phyloP scores from a whole-genome alignment of 2,888 invertebrate genomes.

The Polymixis flavicincta region DNA sequence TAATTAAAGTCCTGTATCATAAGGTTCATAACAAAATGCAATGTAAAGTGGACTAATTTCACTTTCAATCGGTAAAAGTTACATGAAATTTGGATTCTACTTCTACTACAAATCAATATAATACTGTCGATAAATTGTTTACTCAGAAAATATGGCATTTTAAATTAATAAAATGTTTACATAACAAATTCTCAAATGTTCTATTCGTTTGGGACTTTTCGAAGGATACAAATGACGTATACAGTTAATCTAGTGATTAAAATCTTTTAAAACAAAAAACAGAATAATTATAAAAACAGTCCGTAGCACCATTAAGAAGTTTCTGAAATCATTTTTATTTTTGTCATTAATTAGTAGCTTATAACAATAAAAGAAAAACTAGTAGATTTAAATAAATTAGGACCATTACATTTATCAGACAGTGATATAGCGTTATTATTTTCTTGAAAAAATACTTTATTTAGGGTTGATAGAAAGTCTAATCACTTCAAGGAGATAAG shows the following conservation, averaged over 20 bases:
- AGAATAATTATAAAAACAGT: neutral
- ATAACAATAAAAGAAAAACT: no score
- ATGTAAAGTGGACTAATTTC: neutral
- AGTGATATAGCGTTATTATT: neutral
- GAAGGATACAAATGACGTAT: neutral
- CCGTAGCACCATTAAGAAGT: neutral
- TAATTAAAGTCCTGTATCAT: neutral
- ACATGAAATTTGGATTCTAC: neutral
- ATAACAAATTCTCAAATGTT: no score
- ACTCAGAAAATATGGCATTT: no score
- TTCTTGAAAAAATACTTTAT: no score
- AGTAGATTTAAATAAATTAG: neutral
- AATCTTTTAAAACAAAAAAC: neutral
- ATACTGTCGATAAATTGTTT: no score
- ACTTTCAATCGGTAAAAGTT: neutral
- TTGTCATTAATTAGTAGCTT: neutral
- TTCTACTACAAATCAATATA: no score
- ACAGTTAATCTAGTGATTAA: neutral
- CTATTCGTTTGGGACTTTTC: neutral
- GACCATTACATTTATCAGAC: neutral
- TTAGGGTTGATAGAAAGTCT: neutral
- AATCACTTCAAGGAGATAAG: neutral
- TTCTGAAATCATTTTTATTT: conserved; percentile 1
- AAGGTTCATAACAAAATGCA: neutral
- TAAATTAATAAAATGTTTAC: neutral